Conservation (phyloP, 2,113 vertebrate species). For the Nansenia antarctica region DNA sequence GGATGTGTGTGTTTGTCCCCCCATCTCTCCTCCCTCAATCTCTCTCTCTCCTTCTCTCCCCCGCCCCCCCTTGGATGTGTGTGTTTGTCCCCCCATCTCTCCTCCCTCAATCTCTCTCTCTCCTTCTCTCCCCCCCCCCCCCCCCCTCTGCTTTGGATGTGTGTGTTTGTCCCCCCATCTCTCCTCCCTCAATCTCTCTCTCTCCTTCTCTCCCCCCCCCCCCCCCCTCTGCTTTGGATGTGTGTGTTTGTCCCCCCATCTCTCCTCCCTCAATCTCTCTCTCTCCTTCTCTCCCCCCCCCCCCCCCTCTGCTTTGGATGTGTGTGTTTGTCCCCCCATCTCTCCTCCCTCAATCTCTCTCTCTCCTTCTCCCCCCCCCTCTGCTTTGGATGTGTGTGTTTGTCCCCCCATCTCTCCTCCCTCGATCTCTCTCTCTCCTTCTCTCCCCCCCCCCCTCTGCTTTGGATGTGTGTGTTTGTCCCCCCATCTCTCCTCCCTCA, state of each 20-base stretch:
- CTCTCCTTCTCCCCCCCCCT: background rate
- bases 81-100: background rate
- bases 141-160: background rate
- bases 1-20: background rate
- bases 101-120: too few relatives aligned
- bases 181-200: background rate
- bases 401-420: background rate
- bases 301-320: too few relatives aligned
- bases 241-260: background rate
- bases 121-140: too few relatives aligned
- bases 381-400: background rate
- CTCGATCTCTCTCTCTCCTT: background rate
- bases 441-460: too few relatives aligned
- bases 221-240: too few relatives aligned
- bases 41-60: background rate
- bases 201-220: background rate
- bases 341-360: background rate
- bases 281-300: background rate
- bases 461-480: background rate
- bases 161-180: background rate
- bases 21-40: background rate
- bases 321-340: background rate
- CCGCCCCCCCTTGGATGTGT: background rate
- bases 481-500: background rate
- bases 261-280: background rate